These are phyloP conservation scores for Acrocephalus arundinaceus DNA, from an alignment of 2,113 vertebrate genomes.

Conservation along the genomic window DNA sequence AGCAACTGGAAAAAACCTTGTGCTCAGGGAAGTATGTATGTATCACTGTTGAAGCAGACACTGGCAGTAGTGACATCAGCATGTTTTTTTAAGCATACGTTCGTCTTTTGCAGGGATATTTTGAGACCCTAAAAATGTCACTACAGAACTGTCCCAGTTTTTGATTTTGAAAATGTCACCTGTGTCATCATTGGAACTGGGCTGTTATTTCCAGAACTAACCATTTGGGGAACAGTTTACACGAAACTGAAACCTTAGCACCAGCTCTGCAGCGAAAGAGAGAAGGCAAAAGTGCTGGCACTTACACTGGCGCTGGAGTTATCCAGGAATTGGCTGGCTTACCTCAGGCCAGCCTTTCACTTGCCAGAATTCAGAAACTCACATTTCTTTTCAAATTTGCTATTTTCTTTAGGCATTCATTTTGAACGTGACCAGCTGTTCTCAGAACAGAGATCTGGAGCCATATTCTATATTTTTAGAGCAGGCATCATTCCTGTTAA, in stretches of 20 bases:
- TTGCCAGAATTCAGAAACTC: constrained; percentile 52
- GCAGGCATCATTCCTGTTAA: constrained; percentile 66
- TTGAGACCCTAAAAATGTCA: constrained; percentile 68
- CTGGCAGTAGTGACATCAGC: constrained; percentile 66
- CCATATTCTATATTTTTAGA: constrained; percentile 67
- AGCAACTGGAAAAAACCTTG: constrained; percentile 52
- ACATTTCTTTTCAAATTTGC: constrained; percentile 64
- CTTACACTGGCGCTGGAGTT: neutral
- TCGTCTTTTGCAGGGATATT: constrained; percentile 70
- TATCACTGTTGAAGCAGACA: constrained; percentile 26
- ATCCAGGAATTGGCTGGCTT: constrained; percentile 61
- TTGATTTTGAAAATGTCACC: constrained; percentile 70
- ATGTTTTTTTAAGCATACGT: constrained; percentile 61
- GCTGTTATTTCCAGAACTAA: constrained; percentile 68
- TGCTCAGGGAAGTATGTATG: neutral
- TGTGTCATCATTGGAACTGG: constrained; percentile 63
- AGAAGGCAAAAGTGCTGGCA: constrained; percentile 60
- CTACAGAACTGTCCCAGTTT: constrained; percentile 64
- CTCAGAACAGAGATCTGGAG: constrained; percentile 66
- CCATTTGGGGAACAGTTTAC: constrained; percentile 58
- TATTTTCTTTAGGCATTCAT: constrained; percentile 65
- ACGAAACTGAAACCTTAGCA: constrained; percentile 53
- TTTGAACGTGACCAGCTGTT: constrained; percentile 71
- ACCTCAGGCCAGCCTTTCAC: constrained; percentile 50
- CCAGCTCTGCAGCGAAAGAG: constrained; percentile 35